A percentile compares a stretch with the other conserved stretches of the same genome.
Evolutionary conservation across 2,797 vertebrate species (phyloP).

Genomic region (Trachurus trachurus): DNA sequence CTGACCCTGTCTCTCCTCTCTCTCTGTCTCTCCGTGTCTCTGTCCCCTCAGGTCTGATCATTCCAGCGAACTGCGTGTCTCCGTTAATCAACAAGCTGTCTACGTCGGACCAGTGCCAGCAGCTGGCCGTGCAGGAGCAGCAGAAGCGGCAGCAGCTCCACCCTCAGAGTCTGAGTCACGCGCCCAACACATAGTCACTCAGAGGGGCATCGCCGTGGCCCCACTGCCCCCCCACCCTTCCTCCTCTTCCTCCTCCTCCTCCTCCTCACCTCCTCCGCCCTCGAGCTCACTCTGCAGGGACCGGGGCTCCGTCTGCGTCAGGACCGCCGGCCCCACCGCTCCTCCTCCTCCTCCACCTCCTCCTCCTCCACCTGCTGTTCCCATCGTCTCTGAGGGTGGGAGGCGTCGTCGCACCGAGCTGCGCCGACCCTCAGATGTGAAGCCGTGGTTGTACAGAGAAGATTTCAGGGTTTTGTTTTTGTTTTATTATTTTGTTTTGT

Average conservation of each 20-base stretch:
- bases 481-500: no score
- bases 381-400: conserved; percentile 45
- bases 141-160: conserved; percentile 99
- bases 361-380: background rate
- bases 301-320: conserved; percentile 32
- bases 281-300: conserved; percentile 38
- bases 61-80: conserved; percentile 96
- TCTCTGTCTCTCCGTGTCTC: background rate
- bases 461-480: conserved; percentile 86
- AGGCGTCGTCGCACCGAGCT: conserved; percentile 25
- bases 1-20: background rate
- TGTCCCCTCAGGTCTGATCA: conserved; percentile 92
- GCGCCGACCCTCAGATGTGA: conserved; percentile 47
- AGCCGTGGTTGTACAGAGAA: conserved; percentile 74
- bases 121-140: conserved; percentile 97
- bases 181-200: conserved; percentile 88
- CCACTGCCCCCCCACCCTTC: conserved; percentile 7
- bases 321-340: conserved; percentile 38
- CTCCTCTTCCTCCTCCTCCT: no score
- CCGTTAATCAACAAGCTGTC: conserved; percentile 95
- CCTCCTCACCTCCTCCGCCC: no score
- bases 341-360: background rate
- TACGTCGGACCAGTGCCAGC: conserved; percentile 97
- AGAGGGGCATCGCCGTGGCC: background rate
- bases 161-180: conserved; percentile 95